Conservation (phyloP, 2,888 invertebrate species). For the Mycalesis mineus region DNA sequence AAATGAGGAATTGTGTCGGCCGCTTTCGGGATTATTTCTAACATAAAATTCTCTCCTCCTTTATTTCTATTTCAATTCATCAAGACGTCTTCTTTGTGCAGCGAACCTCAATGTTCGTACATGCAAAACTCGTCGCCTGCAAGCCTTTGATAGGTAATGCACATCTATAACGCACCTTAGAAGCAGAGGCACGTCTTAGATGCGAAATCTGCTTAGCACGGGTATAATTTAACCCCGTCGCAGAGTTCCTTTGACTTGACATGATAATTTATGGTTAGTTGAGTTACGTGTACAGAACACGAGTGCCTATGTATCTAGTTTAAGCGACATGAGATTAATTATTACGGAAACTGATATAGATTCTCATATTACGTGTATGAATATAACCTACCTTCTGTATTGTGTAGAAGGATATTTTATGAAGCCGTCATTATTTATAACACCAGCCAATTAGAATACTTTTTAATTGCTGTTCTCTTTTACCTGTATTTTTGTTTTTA, state of each 20-base stretch:
- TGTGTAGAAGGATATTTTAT: neutral
- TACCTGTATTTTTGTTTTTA: too few relatives aligned
- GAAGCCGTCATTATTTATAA: too few relatives aligned
- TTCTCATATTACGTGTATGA: constrained; percentile 16
- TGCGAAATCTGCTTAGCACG: constrained; percentile 25
- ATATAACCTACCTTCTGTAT: neutral
- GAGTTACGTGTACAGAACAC: constrained; percentile 42
- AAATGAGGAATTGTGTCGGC: constrained; percentile 76
- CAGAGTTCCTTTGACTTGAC: constrained; percentile 42
- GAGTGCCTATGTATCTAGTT: constrained; percentile 43
- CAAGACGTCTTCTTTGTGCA: constrained; percentile 47
- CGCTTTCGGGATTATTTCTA: constrained; percentile 74
- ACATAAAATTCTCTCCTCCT: constrained; percentile 67
- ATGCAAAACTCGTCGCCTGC: constrained; percentile 13
- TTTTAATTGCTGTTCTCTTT: too few relatives aligned
- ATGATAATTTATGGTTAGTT: constrained; percentile 50
- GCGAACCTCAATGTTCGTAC: constrained; percentile 31
- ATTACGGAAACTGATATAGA: constrained; percentile 38
- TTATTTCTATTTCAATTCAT: constrained; percentile 72
- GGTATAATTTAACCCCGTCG: constrained; percentile 38
- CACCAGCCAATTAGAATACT: too few relatives aligned
- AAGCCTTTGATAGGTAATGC: constrained; percentile 15
- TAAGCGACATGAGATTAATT: constrained; percentile 46
- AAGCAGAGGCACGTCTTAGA: constrained; percentile 21
- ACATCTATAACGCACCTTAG: constrained; percentile 17